Base-by-base conservation (phyloP, 1,140 invertebrate genomes). In the Micrasema longulum region DNA sequence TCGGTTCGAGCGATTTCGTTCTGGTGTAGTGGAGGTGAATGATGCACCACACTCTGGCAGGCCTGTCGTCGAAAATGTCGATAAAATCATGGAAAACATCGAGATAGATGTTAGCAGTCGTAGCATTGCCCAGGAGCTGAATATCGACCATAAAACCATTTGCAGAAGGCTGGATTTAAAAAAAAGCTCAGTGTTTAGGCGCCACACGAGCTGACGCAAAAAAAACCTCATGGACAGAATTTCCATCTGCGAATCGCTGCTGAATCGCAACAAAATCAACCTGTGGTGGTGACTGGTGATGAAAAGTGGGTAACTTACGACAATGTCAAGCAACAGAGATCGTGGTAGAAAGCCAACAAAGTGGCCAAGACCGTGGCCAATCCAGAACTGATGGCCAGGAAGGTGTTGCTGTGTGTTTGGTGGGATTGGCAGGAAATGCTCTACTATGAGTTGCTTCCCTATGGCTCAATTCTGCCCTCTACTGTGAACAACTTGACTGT, bases 221-320 rank as follows among this genome's bases (percentile, higher is more conserved):
- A 50, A 50, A 50, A 50, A 50, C 47, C 52, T 55, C 52, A 55
- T 55, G 4, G 52, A 55, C 6, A 3, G 52, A 4, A 18, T 55
- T 55, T 55, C n/a, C 52, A 55, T 55, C 22, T 55, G 31, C 52
- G 52, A 55, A 55, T 55, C 22, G 23, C 52, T 55, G 52, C 52
- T 23, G 52, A 55, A 55, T 55, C 52, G 52, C 52, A 55, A 55
- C 52, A 55, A 55, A 55, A 55, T 55, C 31, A n/a, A n/a, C n/a
- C n/a, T n/a, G n/a, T n/a, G n/a, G n/a, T n/a, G n/a, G n/a, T n/a
- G n/a, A n/a, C n/a, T n/a, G n/a, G n/a, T n/a, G n/a, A n/a, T n/a
- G n/a, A n/a, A n/a, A n/a, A n/a, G n/a, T n/a, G n/a, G n/a, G n/a
- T n/a, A n/a, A n/a, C n/a, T n/a, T n/a, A n/a, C n/a, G n/a, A n/a